A percentile compares a stretch with the other conserved stretches of the same genome.
Conservation (phyloP, 2,888 invertebrate species). For the Ennomos erosarius region DNA sequence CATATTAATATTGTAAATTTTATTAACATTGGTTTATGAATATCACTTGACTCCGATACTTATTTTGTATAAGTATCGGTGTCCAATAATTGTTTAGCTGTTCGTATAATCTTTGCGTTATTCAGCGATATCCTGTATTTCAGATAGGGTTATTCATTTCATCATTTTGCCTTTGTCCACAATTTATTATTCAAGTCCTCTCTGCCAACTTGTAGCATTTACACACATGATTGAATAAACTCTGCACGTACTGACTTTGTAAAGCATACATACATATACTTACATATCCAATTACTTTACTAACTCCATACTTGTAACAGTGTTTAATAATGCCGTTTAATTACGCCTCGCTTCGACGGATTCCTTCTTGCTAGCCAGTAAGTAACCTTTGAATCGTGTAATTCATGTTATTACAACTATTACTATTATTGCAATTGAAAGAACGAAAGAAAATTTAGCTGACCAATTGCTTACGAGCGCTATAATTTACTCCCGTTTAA, state of each 20-base stretch:
- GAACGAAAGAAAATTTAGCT: background rate
- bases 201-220: conserved; percentile 28
- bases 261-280: too few relatives aligned
- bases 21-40: too few relatives aligned
- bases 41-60: too few relatives aligned
- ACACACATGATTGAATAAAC: conserved; percentile 28
- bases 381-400: conserved; percentile 34
- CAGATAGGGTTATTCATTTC: conserved; percentile 17
- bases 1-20: too few relatives aligned
- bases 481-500: too few relatives aligned
- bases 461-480: background rate
- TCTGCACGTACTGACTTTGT: conserved; percentile 18
- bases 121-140: conserved; percentile 26
- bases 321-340: conserved; percentile 44
- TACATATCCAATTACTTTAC: conserved; percentile 39
- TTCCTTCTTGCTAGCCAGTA: conserved; percentile 35
- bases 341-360: conserved; percentile 40
- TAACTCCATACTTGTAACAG: conserved; percentile 38
- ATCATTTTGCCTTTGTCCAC: conserved; percentile 19
- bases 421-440: background rate
- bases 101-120: conserved; percentile 11
- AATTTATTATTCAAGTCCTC: conserved; percentile 22
- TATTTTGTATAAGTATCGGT: background rate
- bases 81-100: conserved; percentile 3
- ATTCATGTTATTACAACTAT: conserved; percentile 16